Evolutionary conservation across 2,113 vertebrate genomes (phyloP).

Genomic region (Mirza zaza): DNA sequence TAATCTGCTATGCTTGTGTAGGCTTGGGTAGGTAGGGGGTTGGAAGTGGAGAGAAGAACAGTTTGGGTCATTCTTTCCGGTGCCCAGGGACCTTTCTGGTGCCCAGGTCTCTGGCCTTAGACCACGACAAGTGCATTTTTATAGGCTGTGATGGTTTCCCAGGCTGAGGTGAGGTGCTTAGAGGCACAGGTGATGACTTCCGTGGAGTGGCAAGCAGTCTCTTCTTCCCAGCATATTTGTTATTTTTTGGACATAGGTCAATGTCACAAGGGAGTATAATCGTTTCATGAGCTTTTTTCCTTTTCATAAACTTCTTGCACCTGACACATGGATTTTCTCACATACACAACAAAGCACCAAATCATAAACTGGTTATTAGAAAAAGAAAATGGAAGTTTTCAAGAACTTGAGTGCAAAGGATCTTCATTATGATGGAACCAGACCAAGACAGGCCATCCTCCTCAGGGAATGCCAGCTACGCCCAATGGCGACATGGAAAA

Average conservation of each 20-base stretch:
- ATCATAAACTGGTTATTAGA: neutral
- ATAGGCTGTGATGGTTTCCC: neutral
- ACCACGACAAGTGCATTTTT: neutral
- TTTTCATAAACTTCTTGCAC: neutral
- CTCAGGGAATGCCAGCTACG: neutral
- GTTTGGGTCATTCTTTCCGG: neutral
- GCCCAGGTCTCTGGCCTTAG: neutral
- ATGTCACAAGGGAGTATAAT: neutral
- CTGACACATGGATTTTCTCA: neutral
- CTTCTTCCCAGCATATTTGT: neutral
- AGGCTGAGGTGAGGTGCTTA: neutral
- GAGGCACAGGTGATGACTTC: neutral
- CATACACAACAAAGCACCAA: neutral
- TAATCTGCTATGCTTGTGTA: neutral
- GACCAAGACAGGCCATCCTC: neutral
- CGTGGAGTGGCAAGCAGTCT: neutral
- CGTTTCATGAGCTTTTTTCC: neutral
- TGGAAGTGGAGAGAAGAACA: neutral
- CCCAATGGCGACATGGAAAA: accelerated
- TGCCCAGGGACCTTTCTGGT: no score
- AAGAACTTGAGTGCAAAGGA: neutral
- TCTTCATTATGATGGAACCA: neutral
- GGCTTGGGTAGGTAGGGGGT: neutral
- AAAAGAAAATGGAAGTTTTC: neutral
- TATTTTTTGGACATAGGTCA: neutral